Conservation (phyloP, 2,888 invertebrate species). For the Balanococcus diminutus region DNA sequence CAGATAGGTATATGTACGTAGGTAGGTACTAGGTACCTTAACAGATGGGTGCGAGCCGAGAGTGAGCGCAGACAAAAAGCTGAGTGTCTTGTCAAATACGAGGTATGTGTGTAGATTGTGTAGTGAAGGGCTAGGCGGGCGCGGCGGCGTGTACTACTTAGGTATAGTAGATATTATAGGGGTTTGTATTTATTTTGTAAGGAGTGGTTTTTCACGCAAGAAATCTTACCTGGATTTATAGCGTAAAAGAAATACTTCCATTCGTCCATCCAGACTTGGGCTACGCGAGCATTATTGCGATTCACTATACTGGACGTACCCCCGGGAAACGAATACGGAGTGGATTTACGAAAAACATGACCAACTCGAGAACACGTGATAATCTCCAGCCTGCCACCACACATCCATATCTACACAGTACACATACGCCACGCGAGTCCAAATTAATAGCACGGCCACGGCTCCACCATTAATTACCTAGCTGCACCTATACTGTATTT, state of each 20-base stretch:
- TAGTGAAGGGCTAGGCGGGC: neutral
- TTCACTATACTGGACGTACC: slow-evolving; percentile 96
- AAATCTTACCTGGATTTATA: slow-evolving; percentile 87
- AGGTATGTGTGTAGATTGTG: neutral
- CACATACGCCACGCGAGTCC: neutral
- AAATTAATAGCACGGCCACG: no score
- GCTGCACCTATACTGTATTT: no score
- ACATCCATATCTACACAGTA: slow-evolving; percentile 88
- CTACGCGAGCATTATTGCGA: slow-evolving; percentile 97
- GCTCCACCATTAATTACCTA: no score
- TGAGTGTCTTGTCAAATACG: neutral
- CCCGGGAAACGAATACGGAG: slow-evolving; percentile 98
- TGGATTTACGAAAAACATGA: slow-evolving; percentile 96
- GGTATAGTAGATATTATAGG: neutral
- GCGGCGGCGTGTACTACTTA: neutral
- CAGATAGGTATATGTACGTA: neutral
- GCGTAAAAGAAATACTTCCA: slow-evolving; percentile 99
- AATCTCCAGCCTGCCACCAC: slow-evolving; percentile 92
- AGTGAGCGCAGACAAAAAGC: no score
- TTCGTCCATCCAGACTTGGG: slow-evolving; percentile 99
- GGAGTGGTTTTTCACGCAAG: neutral
- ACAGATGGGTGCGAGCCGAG: no score
- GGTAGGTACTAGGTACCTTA: no score
- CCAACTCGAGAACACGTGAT: slow-evolving; percentile 94
- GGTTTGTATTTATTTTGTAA: no score